phyloP scores from a whole-genome alignment of 64 coral and sea anemone species.

The Astreopora myriophthalma region DNA sequence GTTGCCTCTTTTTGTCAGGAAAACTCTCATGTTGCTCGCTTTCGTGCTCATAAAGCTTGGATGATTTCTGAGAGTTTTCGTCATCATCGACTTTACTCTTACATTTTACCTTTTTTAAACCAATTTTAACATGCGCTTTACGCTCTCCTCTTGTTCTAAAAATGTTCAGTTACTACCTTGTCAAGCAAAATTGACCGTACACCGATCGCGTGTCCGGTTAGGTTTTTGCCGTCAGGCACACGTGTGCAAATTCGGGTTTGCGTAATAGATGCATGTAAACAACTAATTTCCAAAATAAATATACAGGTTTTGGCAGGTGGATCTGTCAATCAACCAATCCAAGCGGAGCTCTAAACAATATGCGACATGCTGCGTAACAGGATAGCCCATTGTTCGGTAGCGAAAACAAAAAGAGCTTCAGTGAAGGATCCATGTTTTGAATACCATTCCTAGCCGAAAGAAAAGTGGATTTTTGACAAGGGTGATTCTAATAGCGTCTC shows the following conservation, averaged over 20 bases:
- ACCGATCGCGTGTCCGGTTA: background rate
- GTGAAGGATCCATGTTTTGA: background rate
- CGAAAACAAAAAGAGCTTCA: background rate
- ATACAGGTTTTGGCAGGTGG: constrained; percentile 42
- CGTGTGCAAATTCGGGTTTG: background rate
- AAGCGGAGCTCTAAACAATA: background rate
- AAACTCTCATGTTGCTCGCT: too few species aligned
- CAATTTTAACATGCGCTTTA: too few species aligned
- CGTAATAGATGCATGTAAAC: constrained; percentile 38
- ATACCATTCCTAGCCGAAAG: background rate
- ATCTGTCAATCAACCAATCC: background rate
- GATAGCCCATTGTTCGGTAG: background rate
- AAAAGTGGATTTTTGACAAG: background rate
- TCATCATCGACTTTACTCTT: too few species aligned
- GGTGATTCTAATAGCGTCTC: background rate
- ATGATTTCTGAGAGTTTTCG: too few species aligned
- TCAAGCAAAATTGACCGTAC: too few species aligned
- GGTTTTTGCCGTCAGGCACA: background rate
- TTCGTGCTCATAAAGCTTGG: too few species aligned
- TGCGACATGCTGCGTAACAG: constrained; percentile 1
- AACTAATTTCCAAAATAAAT: background rate
- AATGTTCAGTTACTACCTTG: too few species aligned
- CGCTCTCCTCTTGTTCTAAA: too few species aligned
- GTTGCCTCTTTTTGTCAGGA: too few species aligned
- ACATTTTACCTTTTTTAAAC: too few species aligned